These are phyloP conservation scores for Apodemus speciosus DNA, from an alignment of 2,113 vertebrate genomes.

Conservation along the genomic window DNA sequence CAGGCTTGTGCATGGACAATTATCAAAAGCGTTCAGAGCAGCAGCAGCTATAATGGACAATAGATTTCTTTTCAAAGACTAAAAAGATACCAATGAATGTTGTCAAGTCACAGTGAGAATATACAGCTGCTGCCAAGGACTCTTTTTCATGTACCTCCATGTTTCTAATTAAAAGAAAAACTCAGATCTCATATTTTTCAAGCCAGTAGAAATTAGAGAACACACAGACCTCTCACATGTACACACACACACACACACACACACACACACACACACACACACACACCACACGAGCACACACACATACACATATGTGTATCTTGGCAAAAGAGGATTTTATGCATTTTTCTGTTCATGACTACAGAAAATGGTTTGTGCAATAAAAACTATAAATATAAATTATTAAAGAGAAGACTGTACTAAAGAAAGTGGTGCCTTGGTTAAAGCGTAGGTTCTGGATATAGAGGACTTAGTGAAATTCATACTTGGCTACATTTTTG, in stretches of 20 bases:
- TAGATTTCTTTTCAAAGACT: slow-evolving; percentile 67
- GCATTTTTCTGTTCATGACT: slow-evolving; percentile 14
- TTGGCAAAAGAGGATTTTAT: not conserved
- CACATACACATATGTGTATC: no score
- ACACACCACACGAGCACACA: slow-evolving; percentile 6
- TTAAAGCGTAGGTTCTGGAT: not conserved
- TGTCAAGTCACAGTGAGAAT: slow-evolving; percentile 73
- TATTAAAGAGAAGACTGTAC: not conserved
- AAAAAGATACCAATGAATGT: slow-evolving; percentile 67
- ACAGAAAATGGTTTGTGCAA: slow-evolving; percentile 35
- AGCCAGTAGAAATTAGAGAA: slow-evolving; percentile 52
- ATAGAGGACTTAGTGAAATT: not conserved
- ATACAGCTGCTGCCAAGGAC: slow-evolving; percentile 63
- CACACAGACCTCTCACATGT: not conserved
- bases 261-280: not conserved
- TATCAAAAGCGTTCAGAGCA: slow-evolving; percentile 71
- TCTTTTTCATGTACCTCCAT: slow-evolving; percentile 77
- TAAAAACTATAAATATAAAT: no score
- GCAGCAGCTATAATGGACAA: slow-evolving; percentile 48
- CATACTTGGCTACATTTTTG: not conserved
- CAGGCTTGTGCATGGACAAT: slow-evolving; percentile 55
- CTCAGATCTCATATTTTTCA: slow-evolving; percentile 47
- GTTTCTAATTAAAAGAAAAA: slow-evolving; percentile 78
- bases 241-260: no score
- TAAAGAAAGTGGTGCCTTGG: not conserved